Evolutionary conservation across 1,140 invertebrate species (phyloP), one percentile per base, ranked within the genome.

Genomic region (Ceratina calcarata): DNA sequence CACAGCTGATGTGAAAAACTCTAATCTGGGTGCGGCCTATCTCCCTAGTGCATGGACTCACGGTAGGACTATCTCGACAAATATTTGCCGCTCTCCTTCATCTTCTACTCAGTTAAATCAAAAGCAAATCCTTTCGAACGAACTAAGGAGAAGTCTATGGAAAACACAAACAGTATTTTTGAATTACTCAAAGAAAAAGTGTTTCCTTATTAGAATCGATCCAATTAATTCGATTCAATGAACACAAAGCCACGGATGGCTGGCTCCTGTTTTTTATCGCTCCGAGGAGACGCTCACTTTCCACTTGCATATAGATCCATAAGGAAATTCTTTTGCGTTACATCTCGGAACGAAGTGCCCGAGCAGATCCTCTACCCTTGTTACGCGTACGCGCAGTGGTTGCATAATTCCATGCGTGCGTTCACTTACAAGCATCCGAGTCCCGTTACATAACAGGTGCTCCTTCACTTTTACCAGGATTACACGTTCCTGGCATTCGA

Each of bases 401-500:
- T 45, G 37, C 37, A 45, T 45, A 45, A 45, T 45, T 45, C 10
- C 37, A 45, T 45, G 84, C 82, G 78, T 87, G 80, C 84, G 80
- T 87, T 90, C 88, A 88, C 83, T 66, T 72, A 78, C 60, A 66
- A 68, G 83, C 81, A 82, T 82, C n/a, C 80, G 69, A 75, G 84
- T 73, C 80, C 71, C 58, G 81, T 82, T 89, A 88, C 84, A 87
- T 86, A 89, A 89, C 71, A 58, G 77, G 78, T 80, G 66, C 61
- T 83, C 78, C 78, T 84, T 86, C 84, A 84, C 87, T 90, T 89
- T 88, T 87, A 18, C 82, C 80, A 70, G 76, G 75, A 85, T 62
- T 75, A 58, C 78, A 60, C 57, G 27, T 74, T 67, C 32, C 32
- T 24, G 37, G 67, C 55, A 60, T 79, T 83, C 58, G 45, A 53